These are phyloP conservation scores for Lucifuga dentata DNA, from an alignment of 2,113 vertebrate species.

Conservation along the genomic window DNA sequence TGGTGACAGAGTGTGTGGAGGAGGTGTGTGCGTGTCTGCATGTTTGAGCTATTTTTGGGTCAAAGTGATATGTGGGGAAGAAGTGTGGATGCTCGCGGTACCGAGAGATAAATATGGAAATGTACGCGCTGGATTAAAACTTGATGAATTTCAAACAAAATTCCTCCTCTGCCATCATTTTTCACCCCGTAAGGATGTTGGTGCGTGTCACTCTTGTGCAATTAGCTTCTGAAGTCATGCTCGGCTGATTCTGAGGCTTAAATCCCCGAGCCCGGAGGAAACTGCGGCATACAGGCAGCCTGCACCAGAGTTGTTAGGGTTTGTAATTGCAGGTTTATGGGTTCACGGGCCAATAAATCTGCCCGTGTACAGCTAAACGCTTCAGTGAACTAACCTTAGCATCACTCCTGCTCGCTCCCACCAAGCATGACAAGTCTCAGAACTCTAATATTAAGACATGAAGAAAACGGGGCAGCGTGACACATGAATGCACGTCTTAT, in stretches of 20 bases:
- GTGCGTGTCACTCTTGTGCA: conserved; percentile 72
- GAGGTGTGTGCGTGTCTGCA: conserved; percentile 34
- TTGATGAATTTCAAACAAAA: conserved; percentile 80
- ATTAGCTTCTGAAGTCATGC: conserved; percentile 78
- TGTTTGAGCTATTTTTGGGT: conserved; percentile 69
- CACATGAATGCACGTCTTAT: conserved; percentile 13
- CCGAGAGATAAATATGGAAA: conserved; percentile 78
- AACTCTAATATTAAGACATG: conserved; percentile 54
- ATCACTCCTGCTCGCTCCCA: conserved; percentile 51
- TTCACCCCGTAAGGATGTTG: conserved; percentile 49
- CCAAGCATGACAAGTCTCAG: conserved; percentile 50
- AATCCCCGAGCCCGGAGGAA: conserved; percentile 65
- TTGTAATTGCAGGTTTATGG: conserved; percentile 79
- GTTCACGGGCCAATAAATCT: conserved; percentile 76
- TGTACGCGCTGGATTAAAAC: conserved; percentile 75
- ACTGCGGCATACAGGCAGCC: conserved; percentile 51
- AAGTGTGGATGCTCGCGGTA: conserved; percentile 67
- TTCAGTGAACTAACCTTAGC: conserved; percentile 64
- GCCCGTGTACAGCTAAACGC: conserved; percentile 72
- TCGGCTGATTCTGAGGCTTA: conserved; percentile 73
- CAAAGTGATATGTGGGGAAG: conserved; percentile 61
- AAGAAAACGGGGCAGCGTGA: neutral
- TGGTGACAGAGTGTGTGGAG: conserved; percentile 35
- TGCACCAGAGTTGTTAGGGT: conserved; percentile 72
- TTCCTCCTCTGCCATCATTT: conserved; percentile 70